Conservation (phyloP, 1,140 invertebrate species). For the Eueides isabella region DNA sequence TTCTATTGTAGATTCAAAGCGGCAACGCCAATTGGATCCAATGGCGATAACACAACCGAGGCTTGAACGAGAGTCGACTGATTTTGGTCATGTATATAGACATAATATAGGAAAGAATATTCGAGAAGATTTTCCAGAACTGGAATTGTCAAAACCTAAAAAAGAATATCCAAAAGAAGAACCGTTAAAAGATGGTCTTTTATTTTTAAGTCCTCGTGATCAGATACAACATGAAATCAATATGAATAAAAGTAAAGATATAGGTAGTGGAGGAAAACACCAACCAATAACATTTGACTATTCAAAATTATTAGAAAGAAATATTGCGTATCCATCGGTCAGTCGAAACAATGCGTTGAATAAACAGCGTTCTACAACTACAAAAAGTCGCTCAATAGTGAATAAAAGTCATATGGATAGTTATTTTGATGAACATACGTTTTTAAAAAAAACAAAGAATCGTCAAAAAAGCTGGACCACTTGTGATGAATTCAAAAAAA, state of each 20-base stretch:
- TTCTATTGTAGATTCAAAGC: neutral
- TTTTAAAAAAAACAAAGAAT: conserved; percentile 21
- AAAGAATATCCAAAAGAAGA: neutral
- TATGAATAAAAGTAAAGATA: conserved; percentile 16
- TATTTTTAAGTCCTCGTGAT: conserved; percentile 42
- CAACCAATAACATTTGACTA: conserved; percentile 30
- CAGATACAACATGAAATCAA: conserved; percentile 39
- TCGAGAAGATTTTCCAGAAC: neutral
- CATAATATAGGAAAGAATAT: conserved; percentile 11
- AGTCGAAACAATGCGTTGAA: neutral
- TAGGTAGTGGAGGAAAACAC: neutral
- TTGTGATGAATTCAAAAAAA: conserved; percentile 53
- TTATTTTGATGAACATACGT: conserved; percentile 36
- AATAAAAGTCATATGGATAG: neutral
- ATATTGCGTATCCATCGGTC: conserved; percentile 23
- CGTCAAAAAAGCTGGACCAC: conserved; percentile 49
- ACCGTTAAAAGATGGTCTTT: neutral
- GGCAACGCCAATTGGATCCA: neutral
- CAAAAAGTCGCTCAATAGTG: neutral
- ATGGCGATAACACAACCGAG: neutral
- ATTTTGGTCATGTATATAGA: conserved; percentile 47
- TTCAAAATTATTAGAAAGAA: conserved; percentile 36
- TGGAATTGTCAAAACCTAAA: neutral
- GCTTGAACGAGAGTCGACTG: conserved; percentile 16
- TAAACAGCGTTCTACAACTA: neutral